Base-by-base conservation (phyloP, 92 coral and sea anemone genomes). In the Actinernus sp. region DNA sequence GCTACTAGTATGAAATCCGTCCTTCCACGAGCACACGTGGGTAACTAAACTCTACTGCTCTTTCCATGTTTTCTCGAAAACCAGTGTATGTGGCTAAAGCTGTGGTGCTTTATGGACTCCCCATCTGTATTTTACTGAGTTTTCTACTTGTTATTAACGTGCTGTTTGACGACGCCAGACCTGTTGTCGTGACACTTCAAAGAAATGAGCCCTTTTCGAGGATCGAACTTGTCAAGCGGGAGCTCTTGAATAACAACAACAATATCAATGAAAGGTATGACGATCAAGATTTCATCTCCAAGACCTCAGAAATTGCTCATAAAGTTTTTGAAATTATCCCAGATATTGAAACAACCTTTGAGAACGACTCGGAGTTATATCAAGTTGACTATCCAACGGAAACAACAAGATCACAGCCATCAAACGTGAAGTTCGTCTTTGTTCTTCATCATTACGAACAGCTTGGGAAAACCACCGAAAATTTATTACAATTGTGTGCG, bases 371-470 rank as follows among this genome's bases (percentile, higher is more conserved):
- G 26, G 83, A 83, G 24, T 40, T 67, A 6, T 66, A 73, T 37
- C 80, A 59, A 34, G 57, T 59, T 21, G 70, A 61, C 33, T 57
- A 26, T 31, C 48, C 66, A 4, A n/a, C n/a, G n/a, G 78, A 76
- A 34, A 45, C 61, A n/a, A 44, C 71, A 24, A 37, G 26, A 17
- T 31, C 53, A n/a, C 39, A 56, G 2, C 39, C 29, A 25, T 36
- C 61, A 7, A 59, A 53, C 18, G 47, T 73, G 32, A 91, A 85
- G 56, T 94, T 74, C 51, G 58, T 94, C 26, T 91, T 91, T 64
- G 96, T 92, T 34, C 64, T 94, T 21, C 91, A 93, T 48, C 98
- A 94, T 38, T 94, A 94, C 62, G 98, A 94, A 60, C 98, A 94
- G 48, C 83, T 94, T 5, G 90, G 97, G 27, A 94, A 94, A 66